Percentiles rank a stretch among this genome's conserved stretches.
Conservation (phyloP, 2,888 invertebrate species). For the Euzetes globulus region DNA sequence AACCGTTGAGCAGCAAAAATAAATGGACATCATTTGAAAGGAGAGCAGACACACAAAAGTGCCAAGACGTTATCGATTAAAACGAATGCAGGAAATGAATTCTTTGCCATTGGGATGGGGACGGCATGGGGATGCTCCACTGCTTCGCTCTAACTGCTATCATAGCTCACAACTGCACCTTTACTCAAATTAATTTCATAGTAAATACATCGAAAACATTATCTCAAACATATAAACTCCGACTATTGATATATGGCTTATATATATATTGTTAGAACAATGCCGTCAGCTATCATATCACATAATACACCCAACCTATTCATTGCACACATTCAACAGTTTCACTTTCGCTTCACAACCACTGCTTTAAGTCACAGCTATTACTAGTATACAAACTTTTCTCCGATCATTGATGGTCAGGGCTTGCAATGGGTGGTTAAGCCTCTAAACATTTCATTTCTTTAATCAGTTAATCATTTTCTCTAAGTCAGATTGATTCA, state of each 20-base stretch:
- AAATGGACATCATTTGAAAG: conserved; percentile 15
- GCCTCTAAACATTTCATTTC: too few species aligned
- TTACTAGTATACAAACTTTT: neutral
- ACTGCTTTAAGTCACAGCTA: neutral
- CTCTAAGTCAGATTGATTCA: too few species aligned
- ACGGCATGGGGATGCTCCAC: neutral
- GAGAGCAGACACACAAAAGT: conserved; percentile 8
- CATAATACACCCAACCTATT: conserved; percentile 7
- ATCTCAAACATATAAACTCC: neutral
- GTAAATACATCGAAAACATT: too few species aligned
- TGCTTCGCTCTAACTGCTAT: neutral
- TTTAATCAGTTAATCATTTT: too few species aligned
- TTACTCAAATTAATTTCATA: neutral
- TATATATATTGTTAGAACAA: neutral
- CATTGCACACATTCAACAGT: conserved; percentile 4
- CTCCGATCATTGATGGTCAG: neutral
- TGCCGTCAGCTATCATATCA: conserved; percentile 6
- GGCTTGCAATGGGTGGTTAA: neutral
- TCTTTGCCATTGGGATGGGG: neutral
- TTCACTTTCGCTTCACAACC: neutral
- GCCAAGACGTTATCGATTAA: neutral
- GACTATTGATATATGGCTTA: neutral
- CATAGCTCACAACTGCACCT: neutral
- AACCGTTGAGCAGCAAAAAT: conserved; percentile 2
- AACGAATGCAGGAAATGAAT: conserved; percentile 20